Conservation (phyloP, 2,113 vertebrate species). For the Pachypanchax playfairii region DNA sequence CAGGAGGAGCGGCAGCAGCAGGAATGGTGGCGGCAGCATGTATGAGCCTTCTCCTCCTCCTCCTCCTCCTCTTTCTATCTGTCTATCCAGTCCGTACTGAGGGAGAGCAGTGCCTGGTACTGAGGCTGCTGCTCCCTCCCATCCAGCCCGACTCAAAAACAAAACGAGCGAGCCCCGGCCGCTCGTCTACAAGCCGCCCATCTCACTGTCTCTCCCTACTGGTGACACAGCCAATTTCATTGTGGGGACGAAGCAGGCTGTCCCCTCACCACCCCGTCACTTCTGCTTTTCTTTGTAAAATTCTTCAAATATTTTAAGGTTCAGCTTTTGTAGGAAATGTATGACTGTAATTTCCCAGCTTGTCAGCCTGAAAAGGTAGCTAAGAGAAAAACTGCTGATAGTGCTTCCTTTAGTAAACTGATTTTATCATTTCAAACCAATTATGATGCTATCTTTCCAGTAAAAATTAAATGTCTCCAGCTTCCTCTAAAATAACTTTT, state of each 20-base stretch:
- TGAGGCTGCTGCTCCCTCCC: slow-evolving; percentile 77
- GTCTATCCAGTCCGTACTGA: slow-evolving; percentile 52
- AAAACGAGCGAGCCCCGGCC: slow-evolving; percentile 54
- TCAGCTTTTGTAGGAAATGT: neutral
- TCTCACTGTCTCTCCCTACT: slow-evolving; percentile 79
- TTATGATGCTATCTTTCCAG: neutral
- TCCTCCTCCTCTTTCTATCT: slow-evolving; percentile 60
- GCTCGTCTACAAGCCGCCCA: slow-evolving; percentile 46
- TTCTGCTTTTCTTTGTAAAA: neutral
- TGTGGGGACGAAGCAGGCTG: neutral
- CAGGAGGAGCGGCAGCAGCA: slow-evolving; percentile 50
- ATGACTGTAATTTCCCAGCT: neutral
- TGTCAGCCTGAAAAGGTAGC: neutral
- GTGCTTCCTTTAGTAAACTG: neutral
- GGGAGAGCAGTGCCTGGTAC: slow-evolving; percentile 73
- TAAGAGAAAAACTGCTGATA: slow-evolving; percentile 12
- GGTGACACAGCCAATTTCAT: slow-evolving; percentile 68
- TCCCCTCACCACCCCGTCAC: neutral
- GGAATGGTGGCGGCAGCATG: slow-evolving; percentile 53
- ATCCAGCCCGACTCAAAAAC: slow-evolving; percentile 49
- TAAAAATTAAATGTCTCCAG: neutral
- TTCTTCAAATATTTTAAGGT: neutral
- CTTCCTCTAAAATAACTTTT: neutral
- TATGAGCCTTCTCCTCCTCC: slow-evolving; percentile 71
- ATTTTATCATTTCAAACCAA: slow-evolving; percentile 10